phyloP scores from a whole-genome alignment of 2,888 invertebrate genomes.

The Dendrolimus houi region DNA sequence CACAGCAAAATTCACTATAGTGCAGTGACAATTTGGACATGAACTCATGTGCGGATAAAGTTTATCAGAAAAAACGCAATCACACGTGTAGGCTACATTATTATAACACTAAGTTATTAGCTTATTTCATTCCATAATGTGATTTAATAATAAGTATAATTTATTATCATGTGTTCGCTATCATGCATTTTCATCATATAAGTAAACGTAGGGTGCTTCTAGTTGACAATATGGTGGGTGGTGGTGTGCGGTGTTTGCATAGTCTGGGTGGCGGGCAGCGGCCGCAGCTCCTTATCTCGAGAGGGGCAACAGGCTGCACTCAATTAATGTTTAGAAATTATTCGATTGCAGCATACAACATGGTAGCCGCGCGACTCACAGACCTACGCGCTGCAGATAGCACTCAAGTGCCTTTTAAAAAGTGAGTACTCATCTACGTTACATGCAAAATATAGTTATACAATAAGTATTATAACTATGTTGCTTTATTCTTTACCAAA shows the following conservation, averaged over 20 bases:
- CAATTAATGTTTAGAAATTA: conserved; percentile 79
- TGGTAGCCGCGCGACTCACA: conserved; percentile 97
- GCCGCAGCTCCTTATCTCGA: conserved; percentile 11
- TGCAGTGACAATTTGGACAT: no score
- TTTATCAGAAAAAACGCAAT: no score
- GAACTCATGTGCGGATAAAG: no score
- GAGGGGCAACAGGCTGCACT: conserved; percentile 41
- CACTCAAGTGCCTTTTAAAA: conserved; percentile 99
- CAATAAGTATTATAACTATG: no score
- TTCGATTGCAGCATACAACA: conserved; percentile 96
- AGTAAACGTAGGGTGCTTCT: background rate
- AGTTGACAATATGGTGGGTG: conserved; percentile 74
- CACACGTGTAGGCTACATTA: no score
- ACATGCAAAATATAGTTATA: no score
- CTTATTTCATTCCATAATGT: no score
- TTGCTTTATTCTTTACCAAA: no score
- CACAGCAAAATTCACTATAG: no score
- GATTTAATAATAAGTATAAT: no score
- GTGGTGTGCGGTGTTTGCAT: conserved; percentile 22
- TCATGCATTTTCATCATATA: no score
- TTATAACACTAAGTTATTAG: no score
- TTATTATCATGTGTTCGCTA: conserved; percentile 4
- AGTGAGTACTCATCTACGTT: conserved; percentile 59
- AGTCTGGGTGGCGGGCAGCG: conserved; percentile 22
- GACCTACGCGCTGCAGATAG: conserved; percentile 95